These are phyloP conservation scores for Chaetoderma sp. DNA, from an alignment of 2,888 invertebrate species.

Conservation along the genomic window DNA sequence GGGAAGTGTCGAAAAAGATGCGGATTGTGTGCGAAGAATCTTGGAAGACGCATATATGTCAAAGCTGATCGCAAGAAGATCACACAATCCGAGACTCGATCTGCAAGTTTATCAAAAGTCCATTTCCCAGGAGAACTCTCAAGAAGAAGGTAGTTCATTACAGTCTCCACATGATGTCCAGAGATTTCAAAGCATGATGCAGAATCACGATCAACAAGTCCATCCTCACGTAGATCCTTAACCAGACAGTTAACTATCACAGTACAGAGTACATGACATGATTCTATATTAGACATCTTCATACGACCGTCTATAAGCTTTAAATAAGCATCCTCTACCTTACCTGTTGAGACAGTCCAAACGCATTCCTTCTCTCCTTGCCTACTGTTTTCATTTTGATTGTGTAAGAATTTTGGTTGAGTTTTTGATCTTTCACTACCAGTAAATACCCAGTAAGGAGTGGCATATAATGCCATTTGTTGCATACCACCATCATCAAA, in stretches of 20 bases:
- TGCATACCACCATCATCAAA: slow-evolving; percentile 41
- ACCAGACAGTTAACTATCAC: slow-evolving; percentile 43
- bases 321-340: slow-evolving; percentile 38
- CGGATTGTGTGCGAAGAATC: slow-evolving; percentile 52
- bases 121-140: slow-evolving; percentile 52
- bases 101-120: slow-evolving; percentile 43
- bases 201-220: slow-evolving; percentile 35
- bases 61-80: slow-evolving; percentile 48
- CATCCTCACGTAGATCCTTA: slow-evolving; percentile 45
- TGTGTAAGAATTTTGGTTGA: slow-evolving; percentile 12
- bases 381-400: slow-evolving; percentile 12
- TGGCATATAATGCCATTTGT: slow-evolving; percentile 43
- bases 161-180: slow-evolving; percentile 39
- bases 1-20: slow-evolving; percentile 48
- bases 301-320: slow-evolving; percentile 34
- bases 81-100: slow-evolving; percentile 51
- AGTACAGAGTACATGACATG: slow-evolving; percentile 45
- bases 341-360: slow-evolving; percentile 43
- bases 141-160: slow-evolving; percentile 47
- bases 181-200: background rate
- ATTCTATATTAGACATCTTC: slow-evolving; percentile 35
- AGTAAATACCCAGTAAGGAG: slow-evolving; percentile 30
- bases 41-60: slow-evolving; percentile 47
- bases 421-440: slow-evolving; percentile 31
- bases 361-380: slow-evolving; percentile 35